Percentiles rank a stretch among this genome's conserved stretches.
Evolutionary conservation across 2,888 invertebrate genomes (phyloP).

Genomic region (Pristionchus entomophagus): DNA sequence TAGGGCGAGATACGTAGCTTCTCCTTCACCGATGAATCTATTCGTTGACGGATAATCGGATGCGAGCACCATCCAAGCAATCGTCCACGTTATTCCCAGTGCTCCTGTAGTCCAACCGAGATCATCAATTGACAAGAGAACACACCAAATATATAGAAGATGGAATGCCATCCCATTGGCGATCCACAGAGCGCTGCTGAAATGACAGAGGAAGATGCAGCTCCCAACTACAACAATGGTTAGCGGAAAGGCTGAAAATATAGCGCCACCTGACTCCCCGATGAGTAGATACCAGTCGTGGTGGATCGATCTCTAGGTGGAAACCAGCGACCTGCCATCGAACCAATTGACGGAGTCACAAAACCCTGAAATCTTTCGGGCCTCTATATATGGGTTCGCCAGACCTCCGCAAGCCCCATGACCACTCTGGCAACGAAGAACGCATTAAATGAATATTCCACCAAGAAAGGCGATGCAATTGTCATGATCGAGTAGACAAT

Average conservation of each 20-base stretch:
- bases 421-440: neutral
- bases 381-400: neutral
- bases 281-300: conserved; percentile 66
- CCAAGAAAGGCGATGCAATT: neutral
- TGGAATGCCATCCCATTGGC: conserved; percentile 34
- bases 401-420: neutral
- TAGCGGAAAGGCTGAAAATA: too few species aligned
- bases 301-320: conserved; percentile 63
- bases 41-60: neutral
- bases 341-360: conserved; percentile 57
- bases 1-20: neutral
- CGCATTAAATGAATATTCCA: neutral
- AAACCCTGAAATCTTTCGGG: conserved; percentile 56
- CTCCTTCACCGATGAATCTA: neutral
- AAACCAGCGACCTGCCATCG: conserved; percentile 63
- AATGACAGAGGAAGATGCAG: conserved; percentile 5
- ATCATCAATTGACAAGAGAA: too few species aligned
- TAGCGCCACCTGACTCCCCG: conserved; percentile 65
- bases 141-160: conserved; percentile 47
- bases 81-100: neutral
- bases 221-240: conserved; percentile 41
- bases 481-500: neutral
- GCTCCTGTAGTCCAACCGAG: conserved; percentile 10
- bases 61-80: neutral
- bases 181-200: conserved; percentile 39